Evolutionary conservation across 2,113 vertebrate genomes (phyloP), one percentile per base, ranked within the genome.

Genomic region (Anarrhichthys ocellatus): DNA sequence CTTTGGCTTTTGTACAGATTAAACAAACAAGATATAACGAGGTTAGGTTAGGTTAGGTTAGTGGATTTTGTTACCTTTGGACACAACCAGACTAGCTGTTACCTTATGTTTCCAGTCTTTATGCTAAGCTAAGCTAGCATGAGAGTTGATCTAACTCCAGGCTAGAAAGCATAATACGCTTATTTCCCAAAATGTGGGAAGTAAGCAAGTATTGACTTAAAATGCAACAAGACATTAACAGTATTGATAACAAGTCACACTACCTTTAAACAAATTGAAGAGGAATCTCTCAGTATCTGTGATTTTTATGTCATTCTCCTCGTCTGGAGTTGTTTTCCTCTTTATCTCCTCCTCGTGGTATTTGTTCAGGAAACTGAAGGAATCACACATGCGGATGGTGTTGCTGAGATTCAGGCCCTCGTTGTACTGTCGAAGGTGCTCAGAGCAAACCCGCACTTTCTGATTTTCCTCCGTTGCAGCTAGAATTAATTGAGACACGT

Each of bases 381-480:
- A 96, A 77, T 99, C 98, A 2, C 95, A 83, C 96, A 97, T 98
- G 82, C 97, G 95, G 27, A 98, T 97, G 29, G 96, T 98, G 91
- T 97, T 97, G 90, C 96, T 96, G 78, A 98, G 97, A 84, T 96
- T 93, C 65, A 99, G 93, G 73, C 97, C 97, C 83, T 98, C 97
- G 3, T 96, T 99, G 91, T 99, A 99, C 83, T 96, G 96, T 50
- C 96, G 96, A 77, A 99, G 89, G 84, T 99, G 97, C 6, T 98
- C 96, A 9, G 97, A 95, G 73, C 98, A 99, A 46, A 97, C 96
- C 1, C 96, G 96, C 27, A 97, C 94, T 66, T 90, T 96, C 42
- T 96, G 95, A 70, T 97, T 95, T 73, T 94, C 95, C 78, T 97
- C 96, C 90, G 94, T 97, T 63, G 97, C 96, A 90, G 97, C 98